phyloP scores from a whole-genome alignment of 2,113 vertebrate genomes.

The Heptranchias perlo region DNA sequence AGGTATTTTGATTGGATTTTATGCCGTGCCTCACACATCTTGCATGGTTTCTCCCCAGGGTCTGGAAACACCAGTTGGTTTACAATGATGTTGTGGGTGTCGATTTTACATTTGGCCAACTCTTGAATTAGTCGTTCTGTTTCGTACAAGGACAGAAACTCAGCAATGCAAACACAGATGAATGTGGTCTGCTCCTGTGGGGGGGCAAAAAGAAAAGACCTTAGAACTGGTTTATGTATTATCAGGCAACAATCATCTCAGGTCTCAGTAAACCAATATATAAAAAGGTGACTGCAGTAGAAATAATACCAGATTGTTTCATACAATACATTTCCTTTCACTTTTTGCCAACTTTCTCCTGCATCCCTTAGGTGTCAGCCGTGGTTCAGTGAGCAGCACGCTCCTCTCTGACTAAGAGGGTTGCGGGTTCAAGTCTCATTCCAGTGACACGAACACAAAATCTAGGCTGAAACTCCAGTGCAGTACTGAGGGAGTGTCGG shows the following conservation, averaged over 20 bases:
- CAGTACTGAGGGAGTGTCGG: neutral
- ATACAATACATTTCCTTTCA: neutral
- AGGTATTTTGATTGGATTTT: slow-evolving; percentile 96
- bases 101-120: slow-evolving; percentile 86
- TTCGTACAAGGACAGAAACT: slow-evolving; percentile 90
- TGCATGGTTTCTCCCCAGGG: slow-evolving; percentile 67
- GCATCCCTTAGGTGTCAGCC: neutral
- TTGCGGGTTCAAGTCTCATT: neutral
- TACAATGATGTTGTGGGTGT: slow-evolving; percentile 91
- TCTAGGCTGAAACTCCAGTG: neutral
- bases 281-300: neutral
- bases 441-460: neutral
- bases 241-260: neutral
- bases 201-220: neutral
- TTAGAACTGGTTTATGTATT: no score
- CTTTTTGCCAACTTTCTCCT: neutral
- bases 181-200: slow-evolving; percentile 86
- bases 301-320: neutral
- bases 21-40: slow-evolving; percentile 89
- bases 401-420: neutral
- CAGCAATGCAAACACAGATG: slow-evolving; percentile 89
- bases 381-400: neutral
- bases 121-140: slow-evolving; percentile 89
- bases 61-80: slow-evolving; percentile 91
- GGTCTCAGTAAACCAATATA: neutral